These are phyloP conservation scores for Microcebus tavaratra DNA, from an alignment of 2,113 vertebrate genomes.

Conservation along the genomic window DNA sequence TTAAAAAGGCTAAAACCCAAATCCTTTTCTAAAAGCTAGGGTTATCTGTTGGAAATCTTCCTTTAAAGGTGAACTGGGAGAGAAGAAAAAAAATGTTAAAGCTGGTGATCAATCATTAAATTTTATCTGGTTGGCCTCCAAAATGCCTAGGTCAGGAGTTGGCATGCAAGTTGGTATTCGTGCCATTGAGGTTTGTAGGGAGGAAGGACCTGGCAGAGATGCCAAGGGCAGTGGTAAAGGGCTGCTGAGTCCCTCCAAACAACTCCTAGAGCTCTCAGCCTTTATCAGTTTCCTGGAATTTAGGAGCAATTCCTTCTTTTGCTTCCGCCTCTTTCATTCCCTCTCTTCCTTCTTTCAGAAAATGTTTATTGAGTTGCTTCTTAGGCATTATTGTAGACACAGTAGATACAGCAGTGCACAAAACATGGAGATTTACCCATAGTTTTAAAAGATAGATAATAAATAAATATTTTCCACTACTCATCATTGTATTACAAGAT, in stretches of 20 bases:
- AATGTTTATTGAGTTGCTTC: not conserved
- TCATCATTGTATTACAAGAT: not conserved
- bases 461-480: not conserved
- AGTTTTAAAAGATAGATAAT: not conserved
- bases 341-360: not conserved
- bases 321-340: not conserved
- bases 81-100: not conserved
- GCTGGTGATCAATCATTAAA: slow-evolving; percentile 3
- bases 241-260: not conserved
- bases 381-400: not conserved
- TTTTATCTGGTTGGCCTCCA: not conserved
- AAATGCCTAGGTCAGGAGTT: slow-evolving; percentile 10
- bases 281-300: not conserved
- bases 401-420: not conserved
- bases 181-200: slow-evolving; percentile 47
- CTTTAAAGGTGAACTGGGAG: not conserved
- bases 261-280: not conserved
- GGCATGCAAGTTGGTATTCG: not conserved
- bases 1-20: not conserved
- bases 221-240: not conserved
- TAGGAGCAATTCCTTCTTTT: not conserved
- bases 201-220: slow-evolving; percentile 35
- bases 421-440: not conserved
- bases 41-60: not conserved
- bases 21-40: not conserved